A percentile compares a stretch with the other conserved stretches of the same genome.
Conservation (phyloP, 2,797 vertebrate genomes). For the Liasis olivaceus region DNA sequence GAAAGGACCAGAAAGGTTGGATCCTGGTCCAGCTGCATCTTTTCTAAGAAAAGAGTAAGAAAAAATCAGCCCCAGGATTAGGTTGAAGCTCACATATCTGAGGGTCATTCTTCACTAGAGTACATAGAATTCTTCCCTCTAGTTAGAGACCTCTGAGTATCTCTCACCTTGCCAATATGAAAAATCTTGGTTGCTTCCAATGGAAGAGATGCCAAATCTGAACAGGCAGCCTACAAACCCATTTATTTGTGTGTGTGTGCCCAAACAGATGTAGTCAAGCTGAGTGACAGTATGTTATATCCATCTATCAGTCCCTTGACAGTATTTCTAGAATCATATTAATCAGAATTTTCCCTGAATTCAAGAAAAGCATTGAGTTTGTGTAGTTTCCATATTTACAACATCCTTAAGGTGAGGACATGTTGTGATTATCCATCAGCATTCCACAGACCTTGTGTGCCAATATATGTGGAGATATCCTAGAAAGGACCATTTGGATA, state of each 20-base stretch:
- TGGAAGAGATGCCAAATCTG: not conserved
- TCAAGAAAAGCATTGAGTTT: not conserved
- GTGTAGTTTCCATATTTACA: not conserved
- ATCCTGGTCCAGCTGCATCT: not conserved
- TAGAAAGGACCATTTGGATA: not conserved
- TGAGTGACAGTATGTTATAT: not conserved
- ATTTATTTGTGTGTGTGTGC: not conserved
- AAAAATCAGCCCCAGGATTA: not conserved
- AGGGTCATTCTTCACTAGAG: not conserved
- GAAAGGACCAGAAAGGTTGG: not conserved
- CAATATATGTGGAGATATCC: not conserved
- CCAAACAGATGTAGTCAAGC: not conserved
- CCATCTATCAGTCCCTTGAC: not conserved
- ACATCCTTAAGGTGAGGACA: not conserved
- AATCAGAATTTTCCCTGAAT: not conserved
- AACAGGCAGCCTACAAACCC: not conserved
- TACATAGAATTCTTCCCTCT: not conserved
- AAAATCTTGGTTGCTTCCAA: not conserved
- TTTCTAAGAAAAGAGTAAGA: not conserved
- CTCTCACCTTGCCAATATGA: not conserved
- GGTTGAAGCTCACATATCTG: not conserved
- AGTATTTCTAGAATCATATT: not conserved
- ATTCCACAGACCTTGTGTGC: not conserved
- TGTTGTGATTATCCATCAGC: not conserved
- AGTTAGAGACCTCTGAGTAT: not conserved